Evolutionary conservation across 2,888 invertebrate genomes (phyloP), one percentile per base, ranked within the genome.

Genomic region (Synergus umbraculus): DNA sequence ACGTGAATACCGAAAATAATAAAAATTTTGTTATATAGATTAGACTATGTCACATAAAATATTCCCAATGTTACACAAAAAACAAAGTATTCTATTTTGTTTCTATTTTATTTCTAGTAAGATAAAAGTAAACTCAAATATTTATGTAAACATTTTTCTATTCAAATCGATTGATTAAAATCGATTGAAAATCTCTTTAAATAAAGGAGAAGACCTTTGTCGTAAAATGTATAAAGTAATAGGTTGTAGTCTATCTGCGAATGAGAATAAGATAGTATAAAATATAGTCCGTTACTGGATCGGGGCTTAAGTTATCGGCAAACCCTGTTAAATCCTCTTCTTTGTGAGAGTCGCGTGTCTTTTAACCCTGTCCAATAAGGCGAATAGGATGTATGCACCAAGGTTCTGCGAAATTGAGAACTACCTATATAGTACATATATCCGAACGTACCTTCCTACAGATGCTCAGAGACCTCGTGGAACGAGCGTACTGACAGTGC

Each of bases 401-500:
- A 67, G 43, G 65, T 66, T 66, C 65, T 66, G 43, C 43, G 43
- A 66, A 43, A 66, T 66, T 43, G 65, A 41, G 65, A 66, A 66
- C 65, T 43, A 66, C 18, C 65, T 66, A 66, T 43, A 65, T 65
- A 65, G 43, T 44, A 67, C 29, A 65, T 66, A 54, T 37, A 73
- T 46, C 12, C 29, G 49, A n/a, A 54, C 37, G n/a, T 15, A 54
- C 73, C 73, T 73, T 73, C 54, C 37, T 37, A 69, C 69, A 46
- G 29, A 22, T 69, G 37, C 49, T 49, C n/a, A 54, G 73, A 54
- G 73, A 73, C 54, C 73, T 73, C 54, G 73, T n/a, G 54, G 73
- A 73, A 73, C 73, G 73, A 82, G 78, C 78, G 58, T 77, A 83
- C 84, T 83, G 82, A 84, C 84, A 84, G 79, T 77, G 79, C 83